A percentile compares a stretch with the other conserved stretches of the same genome.
Conservation (phyloP, 2,797 vertebrate species). For the Chloroceryle amazona region DNA sequence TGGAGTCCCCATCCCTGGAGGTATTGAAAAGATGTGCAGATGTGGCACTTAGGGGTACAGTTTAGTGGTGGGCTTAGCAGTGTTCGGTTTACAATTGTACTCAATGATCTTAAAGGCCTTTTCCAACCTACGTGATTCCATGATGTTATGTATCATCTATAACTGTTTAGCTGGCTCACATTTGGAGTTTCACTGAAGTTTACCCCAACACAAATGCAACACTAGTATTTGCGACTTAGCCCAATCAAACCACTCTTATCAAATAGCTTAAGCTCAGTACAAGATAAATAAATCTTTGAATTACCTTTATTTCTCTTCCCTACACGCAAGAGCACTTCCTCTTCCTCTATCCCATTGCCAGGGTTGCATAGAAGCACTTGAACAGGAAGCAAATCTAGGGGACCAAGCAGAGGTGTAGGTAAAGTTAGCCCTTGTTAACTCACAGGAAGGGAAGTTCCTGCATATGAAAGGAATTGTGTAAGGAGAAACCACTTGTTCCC, state of each 20-base stretch:
- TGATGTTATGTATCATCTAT: not conserved
- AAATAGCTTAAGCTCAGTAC: not conserved
- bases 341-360: not conserved
- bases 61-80: not conserved
- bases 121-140: not conserved
- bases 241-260: not conserved
- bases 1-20: not conserved
- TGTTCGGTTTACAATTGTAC: not conserved
- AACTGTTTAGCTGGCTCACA: not conserved
- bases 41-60: not conserved
- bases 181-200: not conserved
- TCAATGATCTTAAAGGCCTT: not conserved
- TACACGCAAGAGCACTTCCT: not conserved
- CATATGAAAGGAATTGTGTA: not conserved
- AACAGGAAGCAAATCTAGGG: not conserved
- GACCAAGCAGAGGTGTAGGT: not conserved
- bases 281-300: not conserved
- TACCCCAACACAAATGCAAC: not conserved
- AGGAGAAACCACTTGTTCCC: not conserved
- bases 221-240: not conserved
- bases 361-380: not conserved
- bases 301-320: not conserved
- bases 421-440: not conserved
- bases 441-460: not conserved
- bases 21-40: not conserved